Base-by-base conservation (phyloP, 2,797 vertebrate genomes). In the Eulemur albifrons region DNA sequence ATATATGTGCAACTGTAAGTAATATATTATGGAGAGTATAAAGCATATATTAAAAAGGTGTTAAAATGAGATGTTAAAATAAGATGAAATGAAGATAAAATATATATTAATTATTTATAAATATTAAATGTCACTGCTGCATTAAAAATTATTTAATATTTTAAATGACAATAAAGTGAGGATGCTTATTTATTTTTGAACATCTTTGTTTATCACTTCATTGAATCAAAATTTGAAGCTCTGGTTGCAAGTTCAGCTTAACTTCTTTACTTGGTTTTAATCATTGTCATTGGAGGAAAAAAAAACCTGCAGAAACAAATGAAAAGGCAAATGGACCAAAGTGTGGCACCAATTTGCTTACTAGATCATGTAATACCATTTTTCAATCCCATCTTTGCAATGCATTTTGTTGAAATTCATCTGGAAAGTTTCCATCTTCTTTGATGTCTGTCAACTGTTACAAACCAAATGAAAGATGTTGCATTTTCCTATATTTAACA, bases 401-500 rank as follows among this genome's bases (percentile, higher is more conserved):
- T 43, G 4, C 17, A 38, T 92, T 80, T 93, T 70, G 57, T 43
- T 79, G 25, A 93, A 73, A 95, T 90, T 85, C 12, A 81, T 25
- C 45, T 61, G 32, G 50, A 81, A 92, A 73, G 17, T 70, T 88
- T 85, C 72, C 10, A 8, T 94, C 32, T 85, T 95, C 87, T 38
- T 69, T 96, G 30, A 54, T 67, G 61, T 67, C 76, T 18, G 14
- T 88, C 84, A 92, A 23, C 43, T 86, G 11, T 92, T 90, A 57
- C 43, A 77, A 94, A 76, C 45, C 76, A 84, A 96, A 86, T 27
- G 10, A 52, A 95, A 95, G 80, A 54, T 67, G 35, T 32, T 92
- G 43, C 30, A 52, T 72, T 90, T 96, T 93, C 50, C 95, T 85
- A 45, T 96, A 61, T 88, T 91, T 73, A 93, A 89, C 79, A 84